Conservation (phyloP, 2,888 invertebrate genomes). For the Spisula solida region DNA sequence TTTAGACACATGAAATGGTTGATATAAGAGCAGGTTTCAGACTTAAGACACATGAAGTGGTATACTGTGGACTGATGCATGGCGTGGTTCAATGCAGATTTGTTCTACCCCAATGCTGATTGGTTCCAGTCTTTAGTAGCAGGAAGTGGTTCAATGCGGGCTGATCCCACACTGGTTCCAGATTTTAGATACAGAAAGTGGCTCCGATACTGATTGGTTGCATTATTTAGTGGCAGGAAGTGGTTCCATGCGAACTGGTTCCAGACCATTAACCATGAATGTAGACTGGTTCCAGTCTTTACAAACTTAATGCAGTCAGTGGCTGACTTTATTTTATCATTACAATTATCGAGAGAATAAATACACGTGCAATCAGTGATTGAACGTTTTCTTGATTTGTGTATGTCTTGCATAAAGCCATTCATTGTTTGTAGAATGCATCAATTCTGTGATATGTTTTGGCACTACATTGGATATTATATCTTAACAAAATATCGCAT, state of each 20-base stretch:
- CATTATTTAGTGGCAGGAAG: no score
- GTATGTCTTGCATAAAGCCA: slow-evolving; percentile 4
- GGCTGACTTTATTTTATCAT: neutral
- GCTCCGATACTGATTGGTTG: no score
- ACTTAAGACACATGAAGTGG: no score
- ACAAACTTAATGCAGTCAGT: neutral
- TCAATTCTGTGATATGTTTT: neutral
- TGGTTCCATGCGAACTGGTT: no score
- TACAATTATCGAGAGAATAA: neutral
- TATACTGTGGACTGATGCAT: no score
- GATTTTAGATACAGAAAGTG: no score
- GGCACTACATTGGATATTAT: neutral
- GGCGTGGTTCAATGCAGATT: no score
- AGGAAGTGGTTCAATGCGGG: neutral
- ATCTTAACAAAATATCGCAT: neutral
- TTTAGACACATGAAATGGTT: no score
- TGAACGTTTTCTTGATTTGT: neutral
- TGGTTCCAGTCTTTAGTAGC: neutral
- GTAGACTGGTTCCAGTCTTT: neutral
- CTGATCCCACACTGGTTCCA: no score
- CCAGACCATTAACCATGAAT: no score
- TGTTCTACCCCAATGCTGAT: no score
- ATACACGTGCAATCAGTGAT: neutral
- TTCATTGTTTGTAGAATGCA: neutral
- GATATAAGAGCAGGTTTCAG: no score